These are phyloP conservation scores for Prietella phreatophila DNA, from an alignment of 2,113 vertebrate species.

Conservation along the genomic window DNA sequence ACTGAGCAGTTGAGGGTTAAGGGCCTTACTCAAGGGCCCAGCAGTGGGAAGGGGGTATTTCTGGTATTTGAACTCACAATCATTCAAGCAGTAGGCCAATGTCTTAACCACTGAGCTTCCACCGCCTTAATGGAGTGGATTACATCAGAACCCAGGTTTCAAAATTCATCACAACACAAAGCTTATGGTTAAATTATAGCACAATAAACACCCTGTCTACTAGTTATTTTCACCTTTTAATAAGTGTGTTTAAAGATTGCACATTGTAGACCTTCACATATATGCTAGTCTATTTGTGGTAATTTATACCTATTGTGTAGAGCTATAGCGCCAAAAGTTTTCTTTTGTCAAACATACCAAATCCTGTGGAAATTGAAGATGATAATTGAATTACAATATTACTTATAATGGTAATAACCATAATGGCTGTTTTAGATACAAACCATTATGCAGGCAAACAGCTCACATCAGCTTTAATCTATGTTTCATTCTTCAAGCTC, in stretches of 20 bases:
- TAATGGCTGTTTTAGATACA: slow-evolving; percentile 52
- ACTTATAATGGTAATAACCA: slow-evolving; percentile 50
- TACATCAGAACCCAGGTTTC: background rate
- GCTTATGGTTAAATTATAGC: background rate
- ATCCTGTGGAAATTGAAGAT: slow-evolving; percentile 48
- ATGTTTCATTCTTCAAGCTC: slow-evolving; percentile 44
- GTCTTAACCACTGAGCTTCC: too few relatives aligned
- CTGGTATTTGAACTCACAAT: too few relatives aligned
- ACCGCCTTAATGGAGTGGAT: background rate
- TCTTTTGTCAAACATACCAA: slow-evolving; percentile 40
- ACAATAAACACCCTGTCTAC: background rate
- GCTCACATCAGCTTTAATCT: slow-evolving; percentile 55
- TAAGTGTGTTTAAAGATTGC: background rate
- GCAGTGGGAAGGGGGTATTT: too few relatives aligned
- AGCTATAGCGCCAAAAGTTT: background rate
- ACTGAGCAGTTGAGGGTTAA: too few relatives aligned
- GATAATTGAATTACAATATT: slow-evolving; percentile 55
- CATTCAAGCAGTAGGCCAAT: too few relatives aligned
- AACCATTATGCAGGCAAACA: slow-evolving; percentile 47
- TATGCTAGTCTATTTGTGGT: background rate
- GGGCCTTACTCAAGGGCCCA: too few relatives aligned
- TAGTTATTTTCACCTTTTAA: background rate
- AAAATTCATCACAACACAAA: background rate
- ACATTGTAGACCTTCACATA: background rate
- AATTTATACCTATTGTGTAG: slow-evolving; percentile 13